phyloP scores from a whole-genome alignment of 2,888 invertebrate species.

The Leptinotarsa peninsularis region DNA sequence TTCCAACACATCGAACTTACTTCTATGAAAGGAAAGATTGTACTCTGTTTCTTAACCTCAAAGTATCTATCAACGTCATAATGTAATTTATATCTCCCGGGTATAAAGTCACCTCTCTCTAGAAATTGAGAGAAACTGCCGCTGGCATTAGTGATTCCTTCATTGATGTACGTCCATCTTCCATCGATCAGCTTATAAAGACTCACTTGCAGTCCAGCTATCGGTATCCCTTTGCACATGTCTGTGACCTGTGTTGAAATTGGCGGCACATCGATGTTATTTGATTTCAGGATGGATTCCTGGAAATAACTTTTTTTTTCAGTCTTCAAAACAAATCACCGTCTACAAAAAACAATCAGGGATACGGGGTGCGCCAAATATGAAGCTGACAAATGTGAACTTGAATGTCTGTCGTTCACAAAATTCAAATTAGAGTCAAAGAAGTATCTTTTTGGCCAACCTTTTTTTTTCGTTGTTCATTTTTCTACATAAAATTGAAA shows the following conservation, averaged over 20 bases:
- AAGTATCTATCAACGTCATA: conserved; percentile 82
- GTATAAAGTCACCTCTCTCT: conserved; percentile 70
- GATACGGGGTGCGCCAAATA: no score
- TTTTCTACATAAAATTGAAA: no score
- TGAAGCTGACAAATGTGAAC: no score
- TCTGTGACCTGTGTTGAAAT: conserved; percentile 83
- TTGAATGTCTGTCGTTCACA: no score
- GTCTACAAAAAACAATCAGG: no score
- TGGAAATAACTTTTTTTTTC: conserved; percentile 3
- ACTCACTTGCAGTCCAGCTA: conserved; percentile 75
- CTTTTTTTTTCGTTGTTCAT: no score
- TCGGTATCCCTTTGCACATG: conserved; percentile 76
- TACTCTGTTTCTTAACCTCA: conserved; percentile 70
- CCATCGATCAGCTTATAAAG: conserved; percentile 75
- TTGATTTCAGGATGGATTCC: conserved; percentile 24
- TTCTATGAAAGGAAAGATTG: conserved; percentile 83
- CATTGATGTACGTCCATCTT: conserved; percentile 77
- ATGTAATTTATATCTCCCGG: conserved; percentile 80
- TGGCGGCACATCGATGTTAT: conserved; percentile 65
- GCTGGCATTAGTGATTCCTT: conserved; percentile 73
- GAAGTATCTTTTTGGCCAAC: no score
- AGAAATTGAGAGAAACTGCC: conserved; percentile 77
- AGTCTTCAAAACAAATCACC: no score
- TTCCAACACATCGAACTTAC: conserved; percentile 61
- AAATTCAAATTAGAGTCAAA: no score